These are phyloP conservation scores for Sinocyclocheilus grahami DNA, from an alignment of 2,113 vertebrate genomes.

Conservation along the genomic window DNA sequence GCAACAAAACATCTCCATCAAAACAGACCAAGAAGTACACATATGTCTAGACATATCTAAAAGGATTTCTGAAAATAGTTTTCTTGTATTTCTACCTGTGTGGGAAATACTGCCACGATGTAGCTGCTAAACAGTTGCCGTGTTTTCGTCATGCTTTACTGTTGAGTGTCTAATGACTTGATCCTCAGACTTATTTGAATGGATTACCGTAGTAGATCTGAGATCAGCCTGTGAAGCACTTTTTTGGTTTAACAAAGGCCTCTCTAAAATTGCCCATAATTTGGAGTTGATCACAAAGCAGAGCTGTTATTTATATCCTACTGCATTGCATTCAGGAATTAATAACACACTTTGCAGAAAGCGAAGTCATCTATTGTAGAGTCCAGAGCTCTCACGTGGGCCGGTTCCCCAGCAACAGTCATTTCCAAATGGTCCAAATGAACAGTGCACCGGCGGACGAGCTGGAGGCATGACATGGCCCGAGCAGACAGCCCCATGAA, in stretches of 20 bases:
- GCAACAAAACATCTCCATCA: not conserved
- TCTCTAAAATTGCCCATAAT: slow-evolving; percentile 6
- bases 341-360: slow-evolving; percentile 21
- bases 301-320: slow-evolving; percentile 23
- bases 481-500: slow-evolving; percentile 47
- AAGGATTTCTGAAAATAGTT: not conserved
- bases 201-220: slow-evolving; percentile 68
- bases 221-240: slow-evolving; percentile 60
- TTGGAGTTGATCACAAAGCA: slow-evolving; percentile 2
- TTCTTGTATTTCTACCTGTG: not conserved
- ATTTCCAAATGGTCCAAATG: slow-evolving; percentile 46
- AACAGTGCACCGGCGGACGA: not conserved
- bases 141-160: not conserved
- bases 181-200: slow-evolving; percentile 72
- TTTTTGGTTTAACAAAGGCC: not conserved
- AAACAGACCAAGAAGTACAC: not conserved
- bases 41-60: not conserved
- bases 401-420: slow-evolving; percentile 45
- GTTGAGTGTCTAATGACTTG: slow-evolving; percentile 61
- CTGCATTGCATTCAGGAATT: slow-evolving; percentile 21
- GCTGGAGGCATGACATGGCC: slow-evolving; percentile 36
- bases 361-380: not conserved
- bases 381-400: not conserved
- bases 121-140: not conserved
- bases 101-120: not conserved